Base-by-base conservation (phyloP, 2,797 vertebrate genomes). In the Typhlichthys eigenmanni region DNA sequence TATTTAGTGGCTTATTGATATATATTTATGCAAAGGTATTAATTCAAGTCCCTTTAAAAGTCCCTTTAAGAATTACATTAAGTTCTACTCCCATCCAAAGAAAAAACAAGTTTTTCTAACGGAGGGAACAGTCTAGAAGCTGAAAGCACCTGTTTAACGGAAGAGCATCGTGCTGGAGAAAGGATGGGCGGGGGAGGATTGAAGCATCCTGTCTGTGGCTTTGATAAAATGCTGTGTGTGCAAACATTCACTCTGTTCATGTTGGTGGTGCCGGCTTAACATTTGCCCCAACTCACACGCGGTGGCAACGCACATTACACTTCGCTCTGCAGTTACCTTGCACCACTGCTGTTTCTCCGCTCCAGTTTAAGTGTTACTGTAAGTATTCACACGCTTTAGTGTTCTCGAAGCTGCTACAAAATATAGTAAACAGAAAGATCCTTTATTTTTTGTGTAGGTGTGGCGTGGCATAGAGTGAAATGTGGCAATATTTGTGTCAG, bases 191-290 rank as follows among this genome's bases (percentile, higher is more conserved):
- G 88, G 83, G 87, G 85, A 88, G 85, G 89, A 16, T 70, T 74
- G 70, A 56, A 64, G 68, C 85, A 93, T 92, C 92, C 91, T 93
- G 89, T 92, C 34, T 93, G 91, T 86, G 87, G 85, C 80, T 88
- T 84, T 66, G 78, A 48, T 50, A 84, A 70, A 73, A 58, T 67
- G 85, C 69, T 62, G 54, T 79, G 71, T 78, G 64, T 85, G 85
- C 82, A 88, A 63, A 47, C 72, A 72, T 34, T 43, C 69, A 76
- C 74, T 75, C 46, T 69, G 43, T 24, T 24, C 24, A 2, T 76
- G n/a, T 54, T 12, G 12, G 51, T 61, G 76, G 79, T 74, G 75
- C 71, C 70, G 68, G 80, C 50, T 46, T 4, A 38, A 38, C 34
- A 38, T 9, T 9, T 38, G 34, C 34, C 34, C 6, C 8, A 38